phyloP scores from a whole-genome alignment of 1,140 invertebrate genomes.

The Samia ricini region DNA sequence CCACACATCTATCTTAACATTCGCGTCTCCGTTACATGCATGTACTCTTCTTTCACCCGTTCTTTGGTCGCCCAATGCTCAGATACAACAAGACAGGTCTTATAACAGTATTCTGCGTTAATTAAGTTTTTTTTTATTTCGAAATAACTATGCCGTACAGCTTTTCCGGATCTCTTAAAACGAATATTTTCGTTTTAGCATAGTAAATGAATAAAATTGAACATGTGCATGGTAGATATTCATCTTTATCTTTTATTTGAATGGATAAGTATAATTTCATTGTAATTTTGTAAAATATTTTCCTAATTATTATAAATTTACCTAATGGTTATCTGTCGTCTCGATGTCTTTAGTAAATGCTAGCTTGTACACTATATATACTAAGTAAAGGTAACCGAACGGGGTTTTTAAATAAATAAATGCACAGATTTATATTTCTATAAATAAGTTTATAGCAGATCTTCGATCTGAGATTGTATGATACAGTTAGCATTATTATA shows the following conservation, averaged over 20 bases:
- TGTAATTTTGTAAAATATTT: constrained; percentile 23
- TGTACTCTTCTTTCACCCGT: no score
- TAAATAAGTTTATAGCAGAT: background rate
- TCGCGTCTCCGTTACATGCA: no score
- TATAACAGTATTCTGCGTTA: no score
- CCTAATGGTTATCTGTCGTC: constrained; percentile 25
- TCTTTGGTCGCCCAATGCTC: no score
- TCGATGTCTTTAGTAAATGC: constrained; percentile 39
- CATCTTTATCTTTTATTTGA: background rate
- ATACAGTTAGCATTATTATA: background rate
- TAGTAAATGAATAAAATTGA: no score
- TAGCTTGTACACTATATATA: constrained; percentile 30
- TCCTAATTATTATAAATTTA: constrained; percentile 10
- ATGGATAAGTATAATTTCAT: background rate
- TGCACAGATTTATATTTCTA: background rate
- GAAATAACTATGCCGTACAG: no score
- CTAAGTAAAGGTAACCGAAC: constrained; percentile 7
- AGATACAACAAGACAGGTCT: no score
- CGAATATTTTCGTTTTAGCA: no score
- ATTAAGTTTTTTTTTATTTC: no score
- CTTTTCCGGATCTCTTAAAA: no score
- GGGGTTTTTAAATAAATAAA: background rate
- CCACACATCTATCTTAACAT: no score
- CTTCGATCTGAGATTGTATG: background rate
- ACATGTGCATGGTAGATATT: no score